phyloP scores from a whole-genome alignment of 2,888 invertebrate species.

The Agrypnus murinus region DNA sequence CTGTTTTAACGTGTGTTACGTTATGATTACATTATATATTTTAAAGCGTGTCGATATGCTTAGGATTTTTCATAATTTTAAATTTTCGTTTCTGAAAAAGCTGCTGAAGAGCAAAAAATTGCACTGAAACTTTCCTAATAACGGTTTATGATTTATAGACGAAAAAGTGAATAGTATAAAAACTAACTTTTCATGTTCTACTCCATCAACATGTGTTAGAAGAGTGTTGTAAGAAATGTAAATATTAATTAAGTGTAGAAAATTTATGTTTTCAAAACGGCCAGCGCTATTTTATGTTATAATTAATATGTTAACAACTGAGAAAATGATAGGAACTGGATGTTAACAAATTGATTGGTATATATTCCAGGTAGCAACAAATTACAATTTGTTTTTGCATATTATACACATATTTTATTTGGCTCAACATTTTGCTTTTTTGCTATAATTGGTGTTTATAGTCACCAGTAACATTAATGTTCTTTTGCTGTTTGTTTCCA shows the following conservation, averaged over 20 bases:
- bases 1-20: conserved; percentile 17
- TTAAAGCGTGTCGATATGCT: neutral
- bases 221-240: conserved; percentile 1
- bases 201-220: conserved; percentile 18
- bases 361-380: too few relatives aligned
- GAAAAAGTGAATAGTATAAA: too few relatives aligned
- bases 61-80: neutral
- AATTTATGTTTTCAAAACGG: conserved; percentile 8
- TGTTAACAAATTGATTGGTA: conserved; percentile 3
- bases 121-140: too few relatives aligned
- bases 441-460: too few relatives aligned
- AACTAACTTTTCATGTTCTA: neutral
- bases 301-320: conserved; percentile 17
- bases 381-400: too few relatives aligned
- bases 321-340: neutral
- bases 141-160: too few relatives aligned
- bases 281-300: conserved; percentile 11
- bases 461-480: too few relatives aligned
- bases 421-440: too few relatives aligned
- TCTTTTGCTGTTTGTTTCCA: too few relatives aligned
- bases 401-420: too few relatives aligned
- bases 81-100: too few relatives aligned
- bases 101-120: too few relatives aligned
- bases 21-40: conserved; percentile 4
- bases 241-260: conserved; percentile 21